A percentile compares a stretch with the other conserved stretches of the same genome.
These are phyloP conservation scores for Paragorgia papillata DNA, from an alignment of 92 coral and sea anemone genomes.

Conservation along the genomic window DNA sequence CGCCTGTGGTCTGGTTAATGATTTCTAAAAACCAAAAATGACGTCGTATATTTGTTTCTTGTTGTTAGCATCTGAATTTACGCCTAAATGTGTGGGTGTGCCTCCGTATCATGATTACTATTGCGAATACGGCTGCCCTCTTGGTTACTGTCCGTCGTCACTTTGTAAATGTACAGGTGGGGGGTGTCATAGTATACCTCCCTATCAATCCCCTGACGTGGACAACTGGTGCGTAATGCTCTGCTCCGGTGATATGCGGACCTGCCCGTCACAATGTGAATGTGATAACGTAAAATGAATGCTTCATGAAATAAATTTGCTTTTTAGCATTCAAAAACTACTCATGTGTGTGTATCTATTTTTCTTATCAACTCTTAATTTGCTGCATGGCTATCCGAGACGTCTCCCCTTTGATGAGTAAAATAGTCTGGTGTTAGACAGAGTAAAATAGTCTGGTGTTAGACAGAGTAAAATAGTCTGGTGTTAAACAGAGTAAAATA, in stretches of 20 bases:
- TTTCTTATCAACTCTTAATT: too few species aligned
- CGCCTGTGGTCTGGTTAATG: too few species aligned
- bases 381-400: too few species aligned
- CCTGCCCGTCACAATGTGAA: slow-evolving; percentile 68
- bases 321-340: background rate
- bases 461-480: too few species aligned
- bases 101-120: slow-evolving; percentile 65
- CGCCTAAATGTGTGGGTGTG: slow-evolving; percentile 51
- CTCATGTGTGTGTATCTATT: too few species aligned
- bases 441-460: too few species aligned
- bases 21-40: too few species aligned
- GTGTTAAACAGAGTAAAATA: too few species aligned
- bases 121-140: slow-evolving; percentile 63
- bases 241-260: slow-evolving; percentile 70
- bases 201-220: slow-evolving; percentile 58
- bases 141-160: slow-evolving; percentile 68
- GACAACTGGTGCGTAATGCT: slow-evolving; percentile 61
- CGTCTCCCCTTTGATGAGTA: too few species aligned
- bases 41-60: slow-evolving; percentile 28
- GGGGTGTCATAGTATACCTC: slow-evolving; percentile 60
- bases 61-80: slow-evolving; percentile 41
- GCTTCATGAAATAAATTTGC: background rate
- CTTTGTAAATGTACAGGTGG: slow-evolving; percentile 77
- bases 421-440: too few species aligned
- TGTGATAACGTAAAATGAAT: slow-evolving; percentile 19